Evolutionary conservation across 2,888 invertebrate species (phyloP).

Genomic region (Hyposoter didymator): DNA sequence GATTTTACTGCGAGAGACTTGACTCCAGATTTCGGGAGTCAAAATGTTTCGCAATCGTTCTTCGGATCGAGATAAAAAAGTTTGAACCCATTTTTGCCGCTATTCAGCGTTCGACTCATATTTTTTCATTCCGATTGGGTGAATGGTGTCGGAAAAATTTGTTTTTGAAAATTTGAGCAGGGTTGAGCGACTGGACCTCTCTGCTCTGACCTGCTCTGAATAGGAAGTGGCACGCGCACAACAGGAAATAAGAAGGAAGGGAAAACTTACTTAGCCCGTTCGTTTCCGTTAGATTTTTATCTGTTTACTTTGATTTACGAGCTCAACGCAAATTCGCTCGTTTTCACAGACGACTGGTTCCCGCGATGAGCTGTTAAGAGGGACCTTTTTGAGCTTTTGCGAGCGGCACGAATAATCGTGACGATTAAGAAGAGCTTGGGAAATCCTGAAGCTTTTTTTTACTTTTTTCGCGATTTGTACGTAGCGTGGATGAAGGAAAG

Average conservation of each 20-base stretch:
- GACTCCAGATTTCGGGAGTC: no score
- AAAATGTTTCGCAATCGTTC: no score
- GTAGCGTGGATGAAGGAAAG: slow-evolving; percentile 45
- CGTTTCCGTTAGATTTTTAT: not conserved
- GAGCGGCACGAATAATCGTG: slow-evolving; percentile 69
- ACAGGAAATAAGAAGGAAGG: not conserved
- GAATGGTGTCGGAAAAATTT: no score
- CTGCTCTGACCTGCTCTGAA: no score
- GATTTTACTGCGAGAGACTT: no score
- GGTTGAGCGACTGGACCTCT: no score
- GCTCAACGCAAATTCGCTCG: slow-evolving; percentile 46
- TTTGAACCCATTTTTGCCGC: no score
- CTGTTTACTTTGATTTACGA: slow-evolving; percentile 38
- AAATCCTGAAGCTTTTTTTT: slow-evolving; percentile 66
- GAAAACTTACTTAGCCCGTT: not conserved
- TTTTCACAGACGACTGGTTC: slow-evolving; percentile 61
- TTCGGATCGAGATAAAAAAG: no score
- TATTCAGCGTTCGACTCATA: no score
- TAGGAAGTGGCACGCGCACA: not conserved
- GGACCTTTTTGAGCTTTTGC: slow-evolving; percentile 39
- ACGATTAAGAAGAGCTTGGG: slow-evolving; percentile 65
- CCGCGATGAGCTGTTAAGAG: slow-evolving; percentile 69
- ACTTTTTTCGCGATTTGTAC: slow-evolving; percentile 29
- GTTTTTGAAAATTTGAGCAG: no score
- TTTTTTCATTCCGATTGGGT: no score